Evolutionary conservation across 2,113 vertebrate species (phyloP).

Genomic region (Laticauda laticaudata): DNA sequence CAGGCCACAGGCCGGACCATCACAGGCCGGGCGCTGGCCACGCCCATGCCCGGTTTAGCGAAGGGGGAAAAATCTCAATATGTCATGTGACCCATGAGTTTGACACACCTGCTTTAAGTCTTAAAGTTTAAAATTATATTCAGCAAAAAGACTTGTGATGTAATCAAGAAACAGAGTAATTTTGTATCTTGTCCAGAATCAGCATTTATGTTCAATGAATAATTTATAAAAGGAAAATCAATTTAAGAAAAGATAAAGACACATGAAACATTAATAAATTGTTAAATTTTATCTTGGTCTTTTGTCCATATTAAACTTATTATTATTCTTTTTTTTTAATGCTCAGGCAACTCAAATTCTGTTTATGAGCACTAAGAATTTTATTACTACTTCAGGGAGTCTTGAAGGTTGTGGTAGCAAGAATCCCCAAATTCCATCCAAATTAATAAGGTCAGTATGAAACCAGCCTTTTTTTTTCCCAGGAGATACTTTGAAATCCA

Average conservation of each 20-base stretch:
- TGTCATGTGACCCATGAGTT: no score
- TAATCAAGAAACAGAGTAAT: not conserved
- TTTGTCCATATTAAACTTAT: not conserved
- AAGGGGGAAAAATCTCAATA: no score
- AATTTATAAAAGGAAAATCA: not conserved
- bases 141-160: not conserved
- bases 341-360: conserved; percentile 86
- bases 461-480: not conserved
- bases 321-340: not conserved
- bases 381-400: conserved; percentile 76
- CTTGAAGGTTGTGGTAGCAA: conserved; percentile 90
- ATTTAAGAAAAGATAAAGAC: not conserved
- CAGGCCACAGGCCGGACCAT: no score
- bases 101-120: not conserved
- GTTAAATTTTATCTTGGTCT: not conserved
- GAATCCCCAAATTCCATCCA: conserved; percentile 71
- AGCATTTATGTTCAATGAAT: not conserved
- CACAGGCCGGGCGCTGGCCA: no score
- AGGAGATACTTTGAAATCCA: not conserved
- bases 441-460: conserved; percentile 81
- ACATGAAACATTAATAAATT: not conserved
- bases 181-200: not conserved
- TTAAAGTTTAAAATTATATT: not conserved
- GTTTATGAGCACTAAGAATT: conserved; percentile 86
- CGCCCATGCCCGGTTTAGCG: no score